Evolutionary conservation across 2,888 invertebrate species (phyloP).

Genomic region (Sphaerophoria taeniata): DNA sequence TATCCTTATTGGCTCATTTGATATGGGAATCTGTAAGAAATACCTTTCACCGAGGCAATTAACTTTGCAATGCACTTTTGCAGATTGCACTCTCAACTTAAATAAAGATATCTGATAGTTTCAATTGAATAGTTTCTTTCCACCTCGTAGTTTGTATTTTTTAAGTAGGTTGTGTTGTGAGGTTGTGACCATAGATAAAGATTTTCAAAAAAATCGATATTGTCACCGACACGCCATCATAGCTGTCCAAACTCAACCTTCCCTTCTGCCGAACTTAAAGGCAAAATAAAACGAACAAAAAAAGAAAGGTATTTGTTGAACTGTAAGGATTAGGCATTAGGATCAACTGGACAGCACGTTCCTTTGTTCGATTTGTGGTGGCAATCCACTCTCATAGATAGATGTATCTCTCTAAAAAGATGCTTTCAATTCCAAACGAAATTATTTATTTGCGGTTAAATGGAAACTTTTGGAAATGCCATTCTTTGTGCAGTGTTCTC

Average conservation of each 20-base stretch:
- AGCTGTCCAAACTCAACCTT: no score
- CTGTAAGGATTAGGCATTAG: not conserved
- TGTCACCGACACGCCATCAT: not conserved
- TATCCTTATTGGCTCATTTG: not conserved
- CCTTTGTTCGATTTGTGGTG: not conserved
- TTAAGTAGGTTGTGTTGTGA: not conserved
- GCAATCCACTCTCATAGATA: no score
- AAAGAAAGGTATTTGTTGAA: no score
- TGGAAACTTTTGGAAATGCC: not conserved
- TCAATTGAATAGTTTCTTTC: no score
- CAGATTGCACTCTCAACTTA: constrained; percentile 43
- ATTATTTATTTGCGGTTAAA: constrained; percentile 3
- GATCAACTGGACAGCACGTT: not conserved
- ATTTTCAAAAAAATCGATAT: constrained; percentile 3
- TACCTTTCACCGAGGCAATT: constrained; percentile 58
- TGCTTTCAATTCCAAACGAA: not conserved
- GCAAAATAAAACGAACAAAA: no score
- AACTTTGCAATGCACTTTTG: constrained; percentile 62
- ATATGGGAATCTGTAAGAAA: constrained; percentile 49
- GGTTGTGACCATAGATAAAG: constrained; percentile 23
- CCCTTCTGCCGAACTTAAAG: no score
- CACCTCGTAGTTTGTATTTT: no score
- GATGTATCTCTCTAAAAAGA: not conserved
- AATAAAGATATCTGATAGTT: no score
- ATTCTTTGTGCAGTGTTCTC: constrained; percentile 7